These are phyloP conservation scores for Candidula unifasciata DNA, from an alignment of 2,888 invertebrate genomes.

Conservation along the genomic window DNA sequence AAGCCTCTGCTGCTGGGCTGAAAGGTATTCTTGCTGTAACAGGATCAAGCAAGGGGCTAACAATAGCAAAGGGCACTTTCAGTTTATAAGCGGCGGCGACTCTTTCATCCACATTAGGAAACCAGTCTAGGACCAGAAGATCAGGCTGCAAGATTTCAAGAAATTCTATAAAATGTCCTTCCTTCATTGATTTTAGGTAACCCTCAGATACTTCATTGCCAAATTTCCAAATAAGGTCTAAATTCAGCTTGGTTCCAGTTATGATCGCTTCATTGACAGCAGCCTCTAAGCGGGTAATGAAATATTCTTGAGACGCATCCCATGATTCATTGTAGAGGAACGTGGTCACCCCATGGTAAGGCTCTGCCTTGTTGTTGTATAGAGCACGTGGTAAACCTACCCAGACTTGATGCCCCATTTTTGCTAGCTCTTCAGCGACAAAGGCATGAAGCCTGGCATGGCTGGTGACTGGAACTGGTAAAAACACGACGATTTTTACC, in stretches of 20 bases:
- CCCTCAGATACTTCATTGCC: background rate
- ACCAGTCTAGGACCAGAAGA: conserved; percentile 4
- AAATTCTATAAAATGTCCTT: background rate
- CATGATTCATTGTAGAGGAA: background rate
- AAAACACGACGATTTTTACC: conserved; percentile 15
- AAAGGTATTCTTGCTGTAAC: background rate
- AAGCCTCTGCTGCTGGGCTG: background rate
- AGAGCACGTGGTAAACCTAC: background rate
- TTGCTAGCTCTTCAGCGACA: conserved; percentile 9
- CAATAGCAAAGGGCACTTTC: background rate
- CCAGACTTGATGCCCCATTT: background rate
- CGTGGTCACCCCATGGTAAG: background rate
- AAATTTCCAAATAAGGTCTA: background rate
- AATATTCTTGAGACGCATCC: background rate
- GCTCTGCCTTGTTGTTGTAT: background rate
- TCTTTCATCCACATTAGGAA: background rate
- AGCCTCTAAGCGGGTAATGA: background rate
- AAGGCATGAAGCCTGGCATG: background rate
- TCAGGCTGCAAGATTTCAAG: background rate
- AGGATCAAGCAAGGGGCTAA: background rate
- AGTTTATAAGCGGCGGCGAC: conserved; percentile 1
- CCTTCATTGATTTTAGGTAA: background rate
- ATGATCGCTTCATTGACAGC: background rate
- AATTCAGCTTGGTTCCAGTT: background rate
- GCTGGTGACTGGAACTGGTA: background rate